These are phyloP conservation scores for Himalopsyche phryganea DNA, from an alignment of 1,140 invertebrate species.

Conservation along the genomic window DNA sequence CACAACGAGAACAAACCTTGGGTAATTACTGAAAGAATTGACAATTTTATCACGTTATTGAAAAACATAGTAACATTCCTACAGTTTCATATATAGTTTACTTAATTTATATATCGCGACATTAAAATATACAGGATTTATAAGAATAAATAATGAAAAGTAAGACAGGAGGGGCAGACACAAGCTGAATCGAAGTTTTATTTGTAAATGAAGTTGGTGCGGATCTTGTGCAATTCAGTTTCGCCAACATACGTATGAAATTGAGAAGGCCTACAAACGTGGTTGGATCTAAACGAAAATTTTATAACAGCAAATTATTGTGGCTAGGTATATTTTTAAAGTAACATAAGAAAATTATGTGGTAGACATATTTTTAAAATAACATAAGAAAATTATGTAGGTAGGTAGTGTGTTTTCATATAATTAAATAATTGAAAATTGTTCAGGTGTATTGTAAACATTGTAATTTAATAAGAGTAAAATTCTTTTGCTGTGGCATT, in stretches of 20 bases:
- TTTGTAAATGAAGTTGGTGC: slow-evolving; percentile 22
- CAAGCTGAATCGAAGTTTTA: slow-evolving; percentile 19
- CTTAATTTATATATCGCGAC: slow-evolving; percentile 16
- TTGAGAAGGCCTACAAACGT: too few relatives aligned
- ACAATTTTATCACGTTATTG: slow-evolving; percentile 26
- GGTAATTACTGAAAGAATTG: slow-evolving; percentile 19
- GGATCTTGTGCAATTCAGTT: neutral
- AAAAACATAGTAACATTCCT: slow-evolving; percentile 35
- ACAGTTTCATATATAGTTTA: slow-evolving; percentile 9
- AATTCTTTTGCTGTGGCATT: too few relatives aligned
- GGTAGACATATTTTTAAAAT: too few relatives aligned
- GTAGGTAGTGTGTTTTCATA: too few relatives aligned
- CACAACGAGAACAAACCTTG: slow-evolving; percentile 25
- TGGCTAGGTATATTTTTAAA: too few relatives aligned
- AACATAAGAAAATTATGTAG: too few relatives aligned
- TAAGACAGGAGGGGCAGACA: slow-evolving; percentile 19
- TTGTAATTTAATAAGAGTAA: too few relatives aligned
- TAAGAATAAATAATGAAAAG: slow-evolving; percentile 22
- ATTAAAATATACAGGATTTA: slow-evolving; percentile 11
- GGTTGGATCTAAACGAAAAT: too few relatives aligned
- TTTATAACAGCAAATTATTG: too few relatives aligned
- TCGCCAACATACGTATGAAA: slow-evolving; percentile 1
- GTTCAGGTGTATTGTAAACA: too few relatives aligned
- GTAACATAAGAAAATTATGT: too few relatives aligned
- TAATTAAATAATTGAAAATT: too few relatives aligned